Evolutionary conservation across 2,797 vertebrate genomes (phyloP).

Genomic region (Sardinella longiceps): DNA sequence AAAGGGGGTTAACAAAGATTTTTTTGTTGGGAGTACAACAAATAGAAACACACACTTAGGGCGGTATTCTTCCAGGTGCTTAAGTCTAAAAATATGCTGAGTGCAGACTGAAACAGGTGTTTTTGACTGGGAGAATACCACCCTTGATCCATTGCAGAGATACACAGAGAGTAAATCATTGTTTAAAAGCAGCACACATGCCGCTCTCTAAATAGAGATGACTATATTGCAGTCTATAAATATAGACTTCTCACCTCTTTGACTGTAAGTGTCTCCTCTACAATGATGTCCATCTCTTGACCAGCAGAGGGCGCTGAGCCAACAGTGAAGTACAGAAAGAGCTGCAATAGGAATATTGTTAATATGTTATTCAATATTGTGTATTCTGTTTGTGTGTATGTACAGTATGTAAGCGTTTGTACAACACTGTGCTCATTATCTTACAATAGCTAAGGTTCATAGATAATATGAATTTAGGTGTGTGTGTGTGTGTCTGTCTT

Average conservation of each 20-base stretch:
- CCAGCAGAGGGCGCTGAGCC: constrained; percentile 73
- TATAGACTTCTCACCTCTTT: constrained; percentile 73
- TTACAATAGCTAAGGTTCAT: not conserved
- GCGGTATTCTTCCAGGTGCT: no score
- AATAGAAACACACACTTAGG: not conserved
- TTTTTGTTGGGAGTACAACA: not conserved
- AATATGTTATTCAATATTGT: no score
- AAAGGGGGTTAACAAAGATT: not conserved
- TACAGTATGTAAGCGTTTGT: not conserved
- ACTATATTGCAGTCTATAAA: not conserved
- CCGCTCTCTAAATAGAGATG: not conserved
- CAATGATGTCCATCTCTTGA: constrained; percentile 84
- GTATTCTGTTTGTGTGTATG: not conserved
- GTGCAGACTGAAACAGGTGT: no score
- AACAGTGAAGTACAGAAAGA: constrained; percentile 86
- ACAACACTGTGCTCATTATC: no score
- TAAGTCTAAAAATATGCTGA: no score
- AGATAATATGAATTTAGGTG: no score
- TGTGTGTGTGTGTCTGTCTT: constrained; percentile 6
- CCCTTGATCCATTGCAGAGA: no score
- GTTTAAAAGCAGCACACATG: not conserved
- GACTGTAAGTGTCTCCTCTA: constrained; percentile 83
- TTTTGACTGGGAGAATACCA: no score
- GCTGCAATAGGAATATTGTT: constrained; percentile 72
- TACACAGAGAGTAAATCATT: not conserved